phyloP scores from a whole-genome alignment of 2,797 vertebrate genomes.

The Mionectes olivaceus region DNA sequence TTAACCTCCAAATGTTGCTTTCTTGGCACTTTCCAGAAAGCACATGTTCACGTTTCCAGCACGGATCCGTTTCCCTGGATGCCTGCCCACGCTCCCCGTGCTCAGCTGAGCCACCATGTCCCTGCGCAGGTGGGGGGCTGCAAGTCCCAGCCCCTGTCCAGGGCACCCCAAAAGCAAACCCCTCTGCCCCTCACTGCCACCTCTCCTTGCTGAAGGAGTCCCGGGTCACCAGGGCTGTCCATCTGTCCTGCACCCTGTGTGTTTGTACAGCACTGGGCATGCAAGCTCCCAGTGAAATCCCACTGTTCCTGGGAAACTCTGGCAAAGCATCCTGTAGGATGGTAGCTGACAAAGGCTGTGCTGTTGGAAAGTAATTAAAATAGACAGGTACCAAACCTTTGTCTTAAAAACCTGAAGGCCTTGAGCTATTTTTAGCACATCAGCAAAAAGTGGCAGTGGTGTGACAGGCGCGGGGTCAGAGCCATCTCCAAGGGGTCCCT shows the following conservation, averaged over 20 bases:
- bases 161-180: background rate
- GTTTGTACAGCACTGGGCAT: background rate
- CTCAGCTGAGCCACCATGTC: accelerated
- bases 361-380: background rate
- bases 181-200: background rate
- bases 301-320: background rate
- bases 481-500: background rate
- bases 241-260: background rate
- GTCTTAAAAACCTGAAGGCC: background rate
- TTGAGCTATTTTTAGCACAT: background rate
- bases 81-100: background rate
- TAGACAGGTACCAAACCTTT: background rate
- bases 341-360: background rate
- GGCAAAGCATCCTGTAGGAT: background rate
- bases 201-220: background rate
- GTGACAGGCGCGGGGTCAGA: background rate
- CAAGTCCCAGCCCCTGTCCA: accelerated
- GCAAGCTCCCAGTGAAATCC: background rate
- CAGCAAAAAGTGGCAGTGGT: background rate
- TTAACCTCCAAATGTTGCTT: slow-evolving; percentile 58
- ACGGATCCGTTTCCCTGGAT: background rate
- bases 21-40: background rate
- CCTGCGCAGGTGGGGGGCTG: background rate
- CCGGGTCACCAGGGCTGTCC: accelerated
- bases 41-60: background rate